Base-by-base conservation (phyloP, 2,888 invertebrate species). In the Parapristionchus giblindavisi region DNA sequence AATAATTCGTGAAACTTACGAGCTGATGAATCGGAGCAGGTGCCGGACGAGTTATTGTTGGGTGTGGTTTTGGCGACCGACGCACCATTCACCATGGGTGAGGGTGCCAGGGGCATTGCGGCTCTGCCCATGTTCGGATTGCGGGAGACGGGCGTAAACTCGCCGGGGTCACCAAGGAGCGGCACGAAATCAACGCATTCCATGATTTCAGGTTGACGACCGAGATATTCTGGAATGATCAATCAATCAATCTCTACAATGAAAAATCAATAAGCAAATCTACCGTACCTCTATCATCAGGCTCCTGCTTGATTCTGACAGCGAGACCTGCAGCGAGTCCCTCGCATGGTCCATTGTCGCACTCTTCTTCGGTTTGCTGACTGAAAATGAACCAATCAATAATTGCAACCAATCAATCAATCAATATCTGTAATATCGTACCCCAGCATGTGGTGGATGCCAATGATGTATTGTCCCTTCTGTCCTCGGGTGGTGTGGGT, bases 381-480 rank as follows among this genome's bases (percentile, higher is more conserved):
- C 68, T 70, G 68, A 14, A 70, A 34, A 11, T 27, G 2, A 4
- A 6, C 3, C 14, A 63, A 43, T 27, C 61, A 34, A 27, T 56
- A 29, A 56, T 14, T 5, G 24, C 11, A 8, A 17, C 43, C 43
- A 43, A 17, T 17, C 17, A 43, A 8, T 21, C 21, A 21, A 38
- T 34, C 66, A 6, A 36, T 66, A 24, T 66, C 48, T 34, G n/a
- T 36, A 36, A 17, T 61, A 58, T 73, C 61, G 24, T 52, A 81
- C 79, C 86, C 85, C 21, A 87, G 72, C 4, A 87, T 77, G 40
- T 78, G 79, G 77, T 87, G 87, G 8, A 83, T 79, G 78, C 86
- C 84, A 51, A 87, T 80, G 66, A 87, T 83, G 77, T 87, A 87
- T 73, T 84, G 85, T 60, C 86, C 87, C 68, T 82, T 82, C 68